Percentiles rank a stretch among this genome's conserved stretches.
phyloP scores from a whole-genome alignment of 2,797 vertebrate species.

The Percopsis omiscomaycus region DNA sequence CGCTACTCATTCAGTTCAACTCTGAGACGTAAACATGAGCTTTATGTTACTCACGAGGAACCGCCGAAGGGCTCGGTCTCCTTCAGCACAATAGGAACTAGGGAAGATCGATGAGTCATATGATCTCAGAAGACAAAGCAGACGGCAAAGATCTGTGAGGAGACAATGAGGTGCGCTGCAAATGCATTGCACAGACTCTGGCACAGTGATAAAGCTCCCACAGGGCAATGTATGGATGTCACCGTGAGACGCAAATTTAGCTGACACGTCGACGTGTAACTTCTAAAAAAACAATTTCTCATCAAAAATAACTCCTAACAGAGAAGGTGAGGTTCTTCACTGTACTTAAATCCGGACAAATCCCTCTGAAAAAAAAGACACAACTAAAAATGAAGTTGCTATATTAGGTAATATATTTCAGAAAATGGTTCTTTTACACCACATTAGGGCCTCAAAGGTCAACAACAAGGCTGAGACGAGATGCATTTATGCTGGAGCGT shows the following conservation, averaged over 20 bases:
- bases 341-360: too few relatives aligned
- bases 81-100: conserved; percentile 48
- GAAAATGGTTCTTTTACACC: neutral
- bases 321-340: too few relatives aligned
- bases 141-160: conserved; percentile 41
- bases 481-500: conserved; percentile 27
- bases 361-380: too few relatives aligned
- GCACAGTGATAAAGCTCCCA: neutral
- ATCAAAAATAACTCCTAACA: too few relatives aligned
- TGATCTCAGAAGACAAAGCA: conserved; percentile 58
- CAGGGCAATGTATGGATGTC: conserved; percentile 51
- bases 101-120: conserved; percentile 62
- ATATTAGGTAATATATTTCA: too few relatives aligned
- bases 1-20: too few relatives aligned
- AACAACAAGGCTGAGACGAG: conserved; percentile 8
- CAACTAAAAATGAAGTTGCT: too few relatives aligned
- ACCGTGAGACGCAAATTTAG: conserved; percentile 37
- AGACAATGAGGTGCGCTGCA: conserved; percentile 43
- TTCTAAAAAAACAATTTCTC: too few relatives aligned
- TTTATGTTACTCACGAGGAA: too few relatives aligned
- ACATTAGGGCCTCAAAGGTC: conserved; percentile 17
- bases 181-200: conserved; percentile 45
- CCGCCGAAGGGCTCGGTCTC: conserved; percentile 31
- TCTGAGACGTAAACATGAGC: neutral
- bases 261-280: conserved; percentile 22